These are phyloP conservation scores for Mastomys natalensis DNA, from an alignment of 2,113 vertebrate species.

Conservation along the genomic window DNA sequence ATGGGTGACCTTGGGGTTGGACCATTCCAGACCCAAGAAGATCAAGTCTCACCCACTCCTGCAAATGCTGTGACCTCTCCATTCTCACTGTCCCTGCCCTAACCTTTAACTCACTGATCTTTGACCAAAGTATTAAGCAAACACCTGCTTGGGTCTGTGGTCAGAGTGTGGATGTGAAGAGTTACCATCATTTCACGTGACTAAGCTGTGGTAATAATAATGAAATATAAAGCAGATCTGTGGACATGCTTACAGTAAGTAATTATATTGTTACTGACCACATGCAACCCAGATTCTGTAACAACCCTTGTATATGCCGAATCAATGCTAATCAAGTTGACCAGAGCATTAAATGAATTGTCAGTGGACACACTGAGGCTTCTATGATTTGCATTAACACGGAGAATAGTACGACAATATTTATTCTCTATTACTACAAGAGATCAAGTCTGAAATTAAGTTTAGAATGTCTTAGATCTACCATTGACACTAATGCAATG, in stretches of 20 bases:
- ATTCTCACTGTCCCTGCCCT: slow-evolving; percentile 91
- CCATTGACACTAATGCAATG: slow-evolving; percentile 68
- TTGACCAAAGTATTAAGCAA: slow-evolving; percentile 99
- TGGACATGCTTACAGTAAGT: slow-evolving; percentile 86
- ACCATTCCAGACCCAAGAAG: slow-evolving; percentile 95
- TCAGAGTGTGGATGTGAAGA: slow-evolving; percentile 86
- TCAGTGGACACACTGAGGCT: slow-evolving; percentile 74
- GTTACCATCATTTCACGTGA: slow-evolving; percentile 92
- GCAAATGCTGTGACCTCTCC: slow-evolving; percentile 93
- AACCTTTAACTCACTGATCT: slow-evolving; percentile 99
- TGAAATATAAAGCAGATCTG: slow-evolving; percentile 89
- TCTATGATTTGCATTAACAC: slow-evolving; percentile 80
- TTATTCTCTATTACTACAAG: slow-evolving; percentile 81
- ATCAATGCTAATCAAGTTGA: slow-evolving; percentile 85
- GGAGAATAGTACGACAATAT: slow-evolving; percentile 75
- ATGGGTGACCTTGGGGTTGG: slow-evolving; percentile 99
- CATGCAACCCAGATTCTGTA: slow-evolving; percentile 69
- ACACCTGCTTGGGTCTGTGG: slow-evolving; percentile 97
- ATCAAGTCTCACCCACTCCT: slow-evolving; percentile 97
- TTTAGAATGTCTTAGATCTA: slow-evolving; percentile 80
- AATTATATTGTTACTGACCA: slow-evolving; percentile 81
- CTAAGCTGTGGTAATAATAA: slow-evolving; percentile 89
- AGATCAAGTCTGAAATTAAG: slow-evolving; percentile 81
- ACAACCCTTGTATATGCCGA: slow-evolving; percentile 76
- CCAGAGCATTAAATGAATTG: slow-evolving; percentile 79